Evolutionary conservation across 1,140 invertebrate species (phyloP), one percentile per base, ranked within the genome.

Genomic region (Drosophila lacertosa): DNA sequence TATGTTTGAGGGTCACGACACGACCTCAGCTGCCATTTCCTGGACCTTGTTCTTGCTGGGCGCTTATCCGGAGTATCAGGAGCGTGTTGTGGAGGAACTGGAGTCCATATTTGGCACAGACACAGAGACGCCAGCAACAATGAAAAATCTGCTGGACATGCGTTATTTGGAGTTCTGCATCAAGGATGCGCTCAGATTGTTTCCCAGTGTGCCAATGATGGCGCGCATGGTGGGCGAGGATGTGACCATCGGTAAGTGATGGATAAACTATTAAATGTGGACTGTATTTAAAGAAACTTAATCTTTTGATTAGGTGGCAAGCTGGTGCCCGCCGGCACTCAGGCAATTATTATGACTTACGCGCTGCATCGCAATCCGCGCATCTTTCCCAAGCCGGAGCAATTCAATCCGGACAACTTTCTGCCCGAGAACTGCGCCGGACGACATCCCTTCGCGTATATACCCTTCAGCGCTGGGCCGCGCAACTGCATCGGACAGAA

Each of bases 1-100:
- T 77, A 96, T 96, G 94, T 96, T 96, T 90, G 95, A 95, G 92
- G 96, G 96, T 11, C 96, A 97, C 81, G 97, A 97, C 86, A 97
- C 96, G 13, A 96, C 95, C 0, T 94, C 95, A 1, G 92, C 94
- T 2, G 95, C 93, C 1, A 92, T 96, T 22, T 93, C 93, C 37
- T 96, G 94, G 93, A 93, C 93, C 4, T 90, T 96, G 13, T 95
- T 95, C 90, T 75, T 94, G 10, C 80, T 97, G 7, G 95, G 94
- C 1, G 93, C 92, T 59, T 90, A 96, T 91, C 94, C 93, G 7
- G 93, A 95, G 58, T 92, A 91, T 42, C 94, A 96, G 91, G 92
- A 94, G 35, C 93, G 92, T 74, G 92, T 95, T 2, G 93, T 93
- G 5, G 92, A 94, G 57, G 96, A 97, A 90, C 81, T 96, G 44